Percentiles rank a stretch among this genome's conserved stretches.
Evolutionary conservation across 2,113 vertebrate species (phyloP).

Genomic region (Chaetops frenatus): DNA sequence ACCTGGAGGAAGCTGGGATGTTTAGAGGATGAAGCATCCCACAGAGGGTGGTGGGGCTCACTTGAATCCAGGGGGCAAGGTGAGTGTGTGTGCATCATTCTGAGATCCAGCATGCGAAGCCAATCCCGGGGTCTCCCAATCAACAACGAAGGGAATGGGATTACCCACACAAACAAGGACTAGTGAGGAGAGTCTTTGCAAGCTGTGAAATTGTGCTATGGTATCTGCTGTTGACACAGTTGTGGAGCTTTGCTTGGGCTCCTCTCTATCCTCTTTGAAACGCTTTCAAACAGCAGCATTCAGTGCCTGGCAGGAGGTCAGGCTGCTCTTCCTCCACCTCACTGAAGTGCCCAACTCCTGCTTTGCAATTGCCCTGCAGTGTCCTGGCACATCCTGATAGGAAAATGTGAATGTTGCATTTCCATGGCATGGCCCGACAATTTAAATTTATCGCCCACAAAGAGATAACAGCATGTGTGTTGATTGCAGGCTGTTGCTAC

Average conservation of each 20-base stretch:
- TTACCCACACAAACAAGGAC: background rate
- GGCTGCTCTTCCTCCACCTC: background rate
- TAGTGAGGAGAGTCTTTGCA: background rate
- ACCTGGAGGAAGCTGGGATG: background rate
- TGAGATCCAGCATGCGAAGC: background rate
- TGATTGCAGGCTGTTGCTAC: background rate
- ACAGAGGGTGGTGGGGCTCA: background rate
- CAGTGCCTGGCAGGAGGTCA: background rate
- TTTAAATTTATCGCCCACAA: background rate
- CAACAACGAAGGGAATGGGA: fast-evolving
- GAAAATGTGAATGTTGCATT: slow-evolving; percentile 3
- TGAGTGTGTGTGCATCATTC: fast-evolving
- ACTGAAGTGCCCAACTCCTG: background rate
- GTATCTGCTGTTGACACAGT: background rate
- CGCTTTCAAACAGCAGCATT: background rate
- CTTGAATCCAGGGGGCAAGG: background rate
- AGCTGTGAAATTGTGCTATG: background rate
- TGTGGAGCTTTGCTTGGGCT: background rate
- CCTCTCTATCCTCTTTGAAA: background rate
- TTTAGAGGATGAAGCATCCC: background rate
- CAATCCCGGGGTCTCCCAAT: fast-evolving
- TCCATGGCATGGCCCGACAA: background rate
- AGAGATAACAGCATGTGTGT: background rate
- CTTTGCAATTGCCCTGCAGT: background rate
- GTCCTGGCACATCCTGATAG: slow-evolving; percentile 3